A percentile compares a stretch with the other conserved stretches of the same genome.
phyloP scores from a whole-genome alignment of 2,888 invertebrate genomes.

The Orchesellides sinensis region DNA sequence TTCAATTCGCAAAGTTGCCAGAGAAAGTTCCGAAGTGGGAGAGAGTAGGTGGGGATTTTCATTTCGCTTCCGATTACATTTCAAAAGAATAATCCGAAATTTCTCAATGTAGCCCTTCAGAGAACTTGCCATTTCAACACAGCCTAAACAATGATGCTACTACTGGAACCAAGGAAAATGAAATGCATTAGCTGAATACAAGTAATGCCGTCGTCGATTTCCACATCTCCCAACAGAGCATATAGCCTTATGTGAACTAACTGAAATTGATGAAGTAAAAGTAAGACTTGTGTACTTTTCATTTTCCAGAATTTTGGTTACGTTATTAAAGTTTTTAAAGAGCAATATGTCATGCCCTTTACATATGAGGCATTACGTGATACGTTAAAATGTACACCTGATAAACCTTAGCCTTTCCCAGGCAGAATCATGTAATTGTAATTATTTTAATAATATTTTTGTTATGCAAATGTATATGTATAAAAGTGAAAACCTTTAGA shows the following conservation, averaged over 20 bases:
- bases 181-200: slow-evolving; percentile 4
- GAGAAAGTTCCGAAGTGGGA: slow-evolving; percentile 59
- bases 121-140: neutral
- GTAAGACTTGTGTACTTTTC: neutral
- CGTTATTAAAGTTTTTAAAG: slow-evolving; percentile 41
- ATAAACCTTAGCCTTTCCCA: no score
- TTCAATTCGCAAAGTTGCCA: neutral
- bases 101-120: neutral
- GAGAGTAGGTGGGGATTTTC: slow-evolving; percentile 56
- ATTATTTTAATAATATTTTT: no score
- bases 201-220: slow-evolving; percentile 43
- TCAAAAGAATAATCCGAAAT: neutral
- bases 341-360: no score
- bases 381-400: no score
- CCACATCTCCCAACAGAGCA: neutral
- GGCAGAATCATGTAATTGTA: no score
- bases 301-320: slow-evolving; percentile 14
- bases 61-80: neutral
- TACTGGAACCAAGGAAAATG: slow-evolving; percentile 22
- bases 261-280: slow-evolving; percentile 42
- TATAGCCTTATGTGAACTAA: neutral
- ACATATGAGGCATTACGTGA: no score
- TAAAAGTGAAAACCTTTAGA: neutral
- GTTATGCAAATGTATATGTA: no score
- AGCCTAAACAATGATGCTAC: neutral